A percentile compares a stretch with the other conserved stretches of the same genome.
Evolutionary conservation across 2,113 vertebrate species (phyloP).

Genomic region (Carassius gibelio): DNA sequence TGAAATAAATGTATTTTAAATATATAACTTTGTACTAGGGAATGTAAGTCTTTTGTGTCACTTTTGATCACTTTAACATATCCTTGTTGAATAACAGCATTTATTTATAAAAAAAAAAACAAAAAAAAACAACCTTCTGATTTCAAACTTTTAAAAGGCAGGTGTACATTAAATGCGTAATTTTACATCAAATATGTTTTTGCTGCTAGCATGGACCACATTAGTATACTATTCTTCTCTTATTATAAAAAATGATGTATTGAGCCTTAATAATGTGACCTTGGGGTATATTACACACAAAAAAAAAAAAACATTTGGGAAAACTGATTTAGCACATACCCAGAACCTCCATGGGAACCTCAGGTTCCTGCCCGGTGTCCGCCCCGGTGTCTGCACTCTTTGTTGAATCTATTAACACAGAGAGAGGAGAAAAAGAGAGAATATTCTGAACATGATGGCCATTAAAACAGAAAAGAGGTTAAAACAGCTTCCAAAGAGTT

Average conservation of each 20-base stretch:
- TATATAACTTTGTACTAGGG: too few species aligned
- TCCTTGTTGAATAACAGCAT: background rate
- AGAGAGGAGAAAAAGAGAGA: background rate
- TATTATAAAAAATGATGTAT: background rate
- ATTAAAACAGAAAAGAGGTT: slow-evolving; percentile 12
- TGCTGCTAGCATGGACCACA: background rate
- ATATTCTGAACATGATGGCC: background rate
- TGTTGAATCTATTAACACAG: slow-evolving; percentile 28
- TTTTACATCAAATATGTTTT: background rate
- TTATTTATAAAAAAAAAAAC: background rate
- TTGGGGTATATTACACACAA: background rate
- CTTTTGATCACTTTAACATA: background rate
- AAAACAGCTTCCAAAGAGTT: background rate
- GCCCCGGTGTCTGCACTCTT: slow-evolving; percentile 25
- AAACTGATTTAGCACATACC: slow-evolving; percentile 24
- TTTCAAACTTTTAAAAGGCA: background rate
- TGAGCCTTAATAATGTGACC: background rate
- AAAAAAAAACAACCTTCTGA: background rate
- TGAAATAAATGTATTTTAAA: too few species aligned
- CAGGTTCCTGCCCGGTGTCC: background rate
- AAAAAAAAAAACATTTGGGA: background rate
- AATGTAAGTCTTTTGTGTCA: background rate
- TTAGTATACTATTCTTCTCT: background rate
- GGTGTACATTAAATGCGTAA: background rate
- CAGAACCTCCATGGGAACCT: slow-evolving; percentile 30